Conservation (phyloP, 2,888 invertebrate species). For the Andrena dorsata region DNA sequence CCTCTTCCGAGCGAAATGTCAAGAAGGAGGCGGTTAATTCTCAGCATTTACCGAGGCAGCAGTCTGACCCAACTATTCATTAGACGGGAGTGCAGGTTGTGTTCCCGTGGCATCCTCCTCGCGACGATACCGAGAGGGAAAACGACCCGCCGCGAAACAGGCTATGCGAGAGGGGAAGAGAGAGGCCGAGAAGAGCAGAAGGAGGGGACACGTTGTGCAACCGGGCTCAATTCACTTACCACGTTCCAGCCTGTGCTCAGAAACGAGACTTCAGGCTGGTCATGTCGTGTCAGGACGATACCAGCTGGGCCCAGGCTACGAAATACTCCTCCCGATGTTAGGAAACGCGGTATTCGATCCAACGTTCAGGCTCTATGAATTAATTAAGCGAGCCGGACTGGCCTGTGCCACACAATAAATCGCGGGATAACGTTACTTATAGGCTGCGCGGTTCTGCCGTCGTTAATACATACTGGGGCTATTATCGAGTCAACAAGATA, state of each 20-base stretch:
- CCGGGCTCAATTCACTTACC: slow-evolving; percentile 74
- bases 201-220: slow-evolving; percentile 69
- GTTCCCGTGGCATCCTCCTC: slow-evolving; percentile 69
- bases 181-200: slow-evolving; percentile 16
- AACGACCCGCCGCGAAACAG: slow-evolving; percentile 5
- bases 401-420: slow-evolving; percentile 13
- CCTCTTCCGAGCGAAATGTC: slow-evolving; percentile 81
- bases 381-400: slow-evolving; percentile 16
- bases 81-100: slow-evolving; percentile 78
- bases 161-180: neutral
- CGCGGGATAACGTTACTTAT: slow-evolving; percentile 12
- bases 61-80: slow-evolving; percentile 79
- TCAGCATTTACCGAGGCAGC: slow-evolving; percentile 76
- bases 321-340: slow-evolving; percentile 21
- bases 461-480: neutral
- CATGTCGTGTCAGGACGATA: slow-evolving; percentile 43
- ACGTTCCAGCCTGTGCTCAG: slow-evolving; percentile 56
- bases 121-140: slow-evolving; percentile 48
- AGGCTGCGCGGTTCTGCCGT: neutral
- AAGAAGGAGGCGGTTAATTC: slow-evolving; percentile 81
- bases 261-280: slow-evolving; percentile 54
- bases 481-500: neutral
- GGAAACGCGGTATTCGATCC: neutral
- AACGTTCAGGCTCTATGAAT: slow-evolving; percentile 21
- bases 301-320: slow-evolving; percentile 18